Conservation (phyloP, 1,140 invertebrate species). For the Conus betulinus region DNA sequence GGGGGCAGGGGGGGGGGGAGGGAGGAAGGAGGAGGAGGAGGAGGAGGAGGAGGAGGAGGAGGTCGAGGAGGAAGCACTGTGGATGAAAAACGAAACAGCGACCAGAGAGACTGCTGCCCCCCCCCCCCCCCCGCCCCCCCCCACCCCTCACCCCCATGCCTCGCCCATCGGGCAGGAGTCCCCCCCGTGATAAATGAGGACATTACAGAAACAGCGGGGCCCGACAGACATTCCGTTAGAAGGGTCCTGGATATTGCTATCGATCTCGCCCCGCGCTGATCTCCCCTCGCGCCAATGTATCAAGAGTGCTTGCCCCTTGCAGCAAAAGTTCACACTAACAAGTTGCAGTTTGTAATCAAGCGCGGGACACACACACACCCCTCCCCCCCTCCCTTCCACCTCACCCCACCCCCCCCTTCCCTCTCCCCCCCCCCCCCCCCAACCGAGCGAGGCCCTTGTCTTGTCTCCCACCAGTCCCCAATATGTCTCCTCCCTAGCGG, state of each 20-base stretch:
- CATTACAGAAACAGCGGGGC: slow-evolving; percentile 22
- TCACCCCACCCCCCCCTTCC: too few species aligned
- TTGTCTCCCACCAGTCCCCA: not conserved
- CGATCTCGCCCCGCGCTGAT: slow-evolving; percentile 6
- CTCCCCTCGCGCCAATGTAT: slow-evolving; percentile 23
- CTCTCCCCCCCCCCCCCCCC: not conserved
- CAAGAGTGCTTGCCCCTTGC: slow-evolving; percentile 27
- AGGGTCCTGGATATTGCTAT: slow-evolving; percentile 19
- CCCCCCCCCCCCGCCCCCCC: too few species aligned
- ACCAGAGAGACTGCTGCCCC: too few species aligned
- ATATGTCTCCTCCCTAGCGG: slow-evolving; percentile 8
- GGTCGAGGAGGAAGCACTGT: too few species aligned
- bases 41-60: too few species aligned
- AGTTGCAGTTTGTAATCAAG: slow-evolving; percentile 24
- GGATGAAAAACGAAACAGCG: too few species aligned
- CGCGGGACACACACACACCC: not conserved
- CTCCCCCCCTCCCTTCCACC: too few species aligned
- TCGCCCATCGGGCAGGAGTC: not conserved
- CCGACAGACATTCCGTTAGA: slow-evolving; percentile 10
- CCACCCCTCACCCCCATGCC: too few species aligned
- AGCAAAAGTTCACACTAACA: slow-evolving; percentile 25
- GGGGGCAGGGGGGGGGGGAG: too few species aligned
- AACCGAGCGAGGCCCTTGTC: not conserved
- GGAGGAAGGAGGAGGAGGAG: too few species aligned
- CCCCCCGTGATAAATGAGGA: slow-evolving; percentile 20